A percentile compares a stretch with the other conserved stretches of the same genome.
Evolutionary conservation across 1,140 invertebrate genomes (phyloP).

Genomic region (Drosophila yakuba): DNA sequence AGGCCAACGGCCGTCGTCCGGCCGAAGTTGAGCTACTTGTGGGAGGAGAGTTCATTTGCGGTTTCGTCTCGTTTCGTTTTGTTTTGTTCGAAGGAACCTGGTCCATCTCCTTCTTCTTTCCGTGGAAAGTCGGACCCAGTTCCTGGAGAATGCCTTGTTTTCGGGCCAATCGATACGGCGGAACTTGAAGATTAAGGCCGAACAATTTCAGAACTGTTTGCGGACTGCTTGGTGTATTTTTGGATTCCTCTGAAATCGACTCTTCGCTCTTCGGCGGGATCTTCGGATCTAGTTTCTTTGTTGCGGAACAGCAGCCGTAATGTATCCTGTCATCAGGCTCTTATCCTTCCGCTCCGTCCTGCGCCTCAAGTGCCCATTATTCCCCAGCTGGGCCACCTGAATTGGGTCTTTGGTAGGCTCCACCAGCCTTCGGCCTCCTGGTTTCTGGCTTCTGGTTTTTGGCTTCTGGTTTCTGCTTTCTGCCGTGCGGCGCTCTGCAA

Average conservation of each 20-base stretch:
- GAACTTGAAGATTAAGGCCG: background rate
- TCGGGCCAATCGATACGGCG: constrained; percentile 34
- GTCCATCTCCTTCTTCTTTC: background rate
- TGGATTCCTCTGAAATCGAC: background rate
- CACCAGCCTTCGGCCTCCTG: background rate
- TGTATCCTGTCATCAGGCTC: constrained; percentile 59
- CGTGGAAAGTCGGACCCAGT: background rate
- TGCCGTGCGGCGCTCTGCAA: background rate
- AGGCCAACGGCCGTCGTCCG: constrained; percentile 38
- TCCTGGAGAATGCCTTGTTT: constrained; percentile 37
- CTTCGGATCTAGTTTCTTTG: constrained; percentile 7
- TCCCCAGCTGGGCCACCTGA: constrained; percentile 10
- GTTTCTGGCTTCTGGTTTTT: no score
- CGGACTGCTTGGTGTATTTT: background rate
- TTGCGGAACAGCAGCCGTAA: constrained; percentile 38
- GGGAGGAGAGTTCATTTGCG: constrained; percentile 12
- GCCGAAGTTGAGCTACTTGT: constrained; percentile 39
- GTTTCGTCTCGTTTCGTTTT: background rate
- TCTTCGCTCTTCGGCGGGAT: background rate
- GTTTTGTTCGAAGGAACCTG: constrained; percentile 13
- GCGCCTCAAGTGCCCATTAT: constrained; percentile 8
- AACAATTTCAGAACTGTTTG: background rate
- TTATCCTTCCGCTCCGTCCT: constrained; percentile 28
- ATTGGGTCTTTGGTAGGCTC: constrained; percentile 6
- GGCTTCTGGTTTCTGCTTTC: no score